A percentile compares a stretch with the other conserved stretches of the same genome.
Conservation (phyloP, 1,140 invertebrate genomes). For the Microplitis demolitor region DNA sequence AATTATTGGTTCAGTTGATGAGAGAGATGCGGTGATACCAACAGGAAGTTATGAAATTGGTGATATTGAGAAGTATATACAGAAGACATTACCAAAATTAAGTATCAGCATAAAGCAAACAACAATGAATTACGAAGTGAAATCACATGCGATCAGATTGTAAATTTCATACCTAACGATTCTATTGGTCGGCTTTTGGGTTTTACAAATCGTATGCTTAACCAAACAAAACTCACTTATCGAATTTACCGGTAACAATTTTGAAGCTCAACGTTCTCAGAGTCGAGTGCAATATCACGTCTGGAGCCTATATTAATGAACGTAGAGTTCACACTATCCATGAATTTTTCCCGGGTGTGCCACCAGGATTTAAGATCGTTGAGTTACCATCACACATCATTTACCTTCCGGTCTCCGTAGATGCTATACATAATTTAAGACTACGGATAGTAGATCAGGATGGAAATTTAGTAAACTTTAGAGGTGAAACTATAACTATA, state of each 20-base stretch:
- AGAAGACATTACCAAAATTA: not conserved
- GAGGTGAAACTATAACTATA: not conserved
- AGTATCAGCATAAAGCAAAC: not conserved
- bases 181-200: no score
- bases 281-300: not conserved
- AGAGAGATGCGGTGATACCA: slow-evolving; percentile 39
- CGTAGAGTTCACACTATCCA: not conserved
- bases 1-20: slow-evolving; percentile 20
- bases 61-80: slow-evolving; percentile 37
- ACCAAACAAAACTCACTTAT: no score
- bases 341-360: not conserved
- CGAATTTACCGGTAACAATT: no score
- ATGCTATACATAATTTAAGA: not conserved
- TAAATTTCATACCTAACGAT: no score
- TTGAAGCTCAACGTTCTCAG: not conserved
- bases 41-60: slow-evolving; percentile 46
- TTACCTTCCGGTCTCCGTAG: not conserved
- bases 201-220: no score
- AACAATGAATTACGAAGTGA: not conserved
- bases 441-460: not conserved
- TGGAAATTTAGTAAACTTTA: not conserved
- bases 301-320: not conserved
- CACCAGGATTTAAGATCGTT: not conserved
- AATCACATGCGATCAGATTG: not conserved
- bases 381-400: not conserved